Conservation (phyloP, 2,888 invertebrate genomes). For the Pseudoips prasinana region DNA sequence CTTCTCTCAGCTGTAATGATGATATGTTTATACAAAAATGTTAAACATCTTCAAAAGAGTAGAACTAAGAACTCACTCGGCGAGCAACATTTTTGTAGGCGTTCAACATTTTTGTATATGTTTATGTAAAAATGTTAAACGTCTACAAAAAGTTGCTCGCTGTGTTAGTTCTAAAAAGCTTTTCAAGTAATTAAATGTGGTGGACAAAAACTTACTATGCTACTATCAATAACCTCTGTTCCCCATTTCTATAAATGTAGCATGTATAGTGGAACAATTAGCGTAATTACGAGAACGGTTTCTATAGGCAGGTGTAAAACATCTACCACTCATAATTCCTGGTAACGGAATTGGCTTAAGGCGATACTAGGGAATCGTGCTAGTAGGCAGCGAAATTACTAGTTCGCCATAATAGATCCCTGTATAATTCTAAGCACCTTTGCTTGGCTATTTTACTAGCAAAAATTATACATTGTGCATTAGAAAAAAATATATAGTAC, state of each 20-base stretch:
- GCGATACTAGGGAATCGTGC: conserved; percentile 71
- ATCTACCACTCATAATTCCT: conserved; percentile 70
- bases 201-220: no score
- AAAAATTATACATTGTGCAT: conserved; percentile 35
- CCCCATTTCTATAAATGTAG: conserved; percentile 35
- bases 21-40: no score
- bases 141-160: no score
- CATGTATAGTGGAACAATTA: conserved; percentile 63
- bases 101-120: no score
- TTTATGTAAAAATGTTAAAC: no score
- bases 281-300: conserved; percentile 72
- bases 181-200: no score
- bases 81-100: no score
- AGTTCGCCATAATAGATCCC: conserved; percentile 65
- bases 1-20: no score
- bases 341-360: conserved; percentile 73
- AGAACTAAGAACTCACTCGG: no score
- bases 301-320: conserved; percentile 71
- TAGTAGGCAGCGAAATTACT: conserved; percentile 70
- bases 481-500: conserved; percentile 20
- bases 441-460: conserved; percentile 54
- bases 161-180: no score
- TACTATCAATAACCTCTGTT: not conserved
- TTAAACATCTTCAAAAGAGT: no score
- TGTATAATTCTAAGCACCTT: conserved; percentile 67